Evolutionary conservation across 2,888 invertebrate species (phyloP).

Genomic region (Ametastegia equiseti): DNA sequence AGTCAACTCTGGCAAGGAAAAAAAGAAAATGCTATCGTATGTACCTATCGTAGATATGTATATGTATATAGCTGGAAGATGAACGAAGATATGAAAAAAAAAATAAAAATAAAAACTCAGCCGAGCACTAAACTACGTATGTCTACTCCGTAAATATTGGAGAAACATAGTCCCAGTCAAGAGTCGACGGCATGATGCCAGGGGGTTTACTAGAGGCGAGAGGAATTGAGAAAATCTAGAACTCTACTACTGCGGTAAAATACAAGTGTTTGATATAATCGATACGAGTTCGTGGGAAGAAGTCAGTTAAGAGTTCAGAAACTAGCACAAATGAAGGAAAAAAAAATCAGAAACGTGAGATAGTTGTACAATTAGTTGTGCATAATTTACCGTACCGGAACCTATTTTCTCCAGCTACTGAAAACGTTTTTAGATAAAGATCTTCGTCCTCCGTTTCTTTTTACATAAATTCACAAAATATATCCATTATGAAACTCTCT

Average conservation of each 20-base stretch:
- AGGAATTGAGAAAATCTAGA: background rate
- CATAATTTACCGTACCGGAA: background rate
- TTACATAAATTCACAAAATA: background rate
- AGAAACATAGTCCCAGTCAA: background rate
- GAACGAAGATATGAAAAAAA: background rate
- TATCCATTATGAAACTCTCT: background rate
- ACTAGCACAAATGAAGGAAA: background rate
- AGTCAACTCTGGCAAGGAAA: background rate
- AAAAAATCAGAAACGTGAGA: background rate
- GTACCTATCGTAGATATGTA: background rate
- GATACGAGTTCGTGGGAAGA: background rate
- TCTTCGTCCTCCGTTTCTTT: background rate
- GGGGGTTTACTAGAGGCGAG: background rate
- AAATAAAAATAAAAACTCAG: too few species aligned
- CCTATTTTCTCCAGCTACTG: background rate
- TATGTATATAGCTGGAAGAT: background rate
- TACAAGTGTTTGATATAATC: background rate
- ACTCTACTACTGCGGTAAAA: background rate
- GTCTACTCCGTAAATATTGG: conserved; percentile 19
- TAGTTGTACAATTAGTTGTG: background rate
- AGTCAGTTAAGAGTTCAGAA: background rate
- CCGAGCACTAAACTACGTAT: background rate
- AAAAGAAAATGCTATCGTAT: background rate
- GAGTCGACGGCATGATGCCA: background rate
- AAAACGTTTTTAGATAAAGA: background rate